Base-by-base conservation (phyloP, 2,797 vertebrate genomes). In the Fistularia commersonii region DNA sequence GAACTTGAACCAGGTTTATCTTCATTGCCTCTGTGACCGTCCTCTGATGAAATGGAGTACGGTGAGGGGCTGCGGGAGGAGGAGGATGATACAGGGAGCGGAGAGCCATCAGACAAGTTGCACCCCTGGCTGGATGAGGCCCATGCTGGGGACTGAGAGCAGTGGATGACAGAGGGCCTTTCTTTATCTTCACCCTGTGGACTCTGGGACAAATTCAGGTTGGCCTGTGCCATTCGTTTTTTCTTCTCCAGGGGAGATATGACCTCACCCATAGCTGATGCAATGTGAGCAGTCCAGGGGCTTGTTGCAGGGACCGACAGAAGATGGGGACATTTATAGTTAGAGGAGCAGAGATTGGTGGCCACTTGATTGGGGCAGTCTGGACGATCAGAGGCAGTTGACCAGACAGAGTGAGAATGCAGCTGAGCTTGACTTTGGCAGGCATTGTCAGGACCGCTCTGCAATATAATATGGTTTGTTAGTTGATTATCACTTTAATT, bases 221-320 rank as follows among this genome's bases (percentile, higher is more conserved):
- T 95, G 44, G 93, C 94, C 81, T 97, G 95, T 8, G 96, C 95
- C 77, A 94, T 65, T 11, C 94, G 89, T 72, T 98, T 97, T 68
- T 98, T 98, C 61, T 97, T 98, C 81, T 95, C 96, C 79, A 98
- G 81, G 0, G 96, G 96, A 2, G 95, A 98, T 83, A 98, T 96
- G 76, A 95, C 92, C 64, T 90, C 90, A 35, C 88, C 86, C 7
- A 85, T 79, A 47, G 83, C 80, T 76, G 88, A 65, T 46, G 81
- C 84, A 46, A 68, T 37, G 1, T 57, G 67, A 68, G 76, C 11
- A 33, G 72, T 54, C 80, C 83, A 84, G 39, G 71, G 66, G 81
- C 77, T 69, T 61, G 89, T 66, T 69, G 83, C 45, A 69, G 81
- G 64, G 72, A 61, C 82, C 32, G 84, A 90, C 54, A 82, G 81